These are phyloP conservation scores for Bothrops jararaca DNA, from an alignment of 2,113 vertebrate genomes.

Conservation along the genomic window DNA sequence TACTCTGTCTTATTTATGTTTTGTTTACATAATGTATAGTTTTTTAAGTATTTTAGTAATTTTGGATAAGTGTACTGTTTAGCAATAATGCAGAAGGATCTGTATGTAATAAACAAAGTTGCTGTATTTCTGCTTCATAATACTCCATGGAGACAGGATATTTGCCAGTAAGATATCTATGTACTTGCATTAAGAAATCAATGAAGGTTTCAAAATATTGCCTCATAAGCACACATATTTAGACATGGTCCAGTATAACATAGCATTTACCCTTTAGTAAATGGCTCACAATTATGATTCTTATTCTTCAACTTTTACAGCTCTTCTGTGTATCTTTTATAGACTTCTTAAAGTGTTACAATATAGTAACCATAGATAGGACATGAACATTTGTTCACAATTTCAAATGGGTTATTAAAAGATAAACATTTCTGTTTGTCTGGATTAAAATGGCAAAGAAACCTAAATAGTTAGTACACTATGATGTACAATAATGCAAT, in stretches of 20 bases:
- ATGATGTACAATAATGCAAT: neutral
- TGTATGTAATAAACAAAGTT: conserved; percentile 83
- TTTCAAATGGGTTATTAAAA: neutral
- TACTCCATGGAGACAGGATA: neutral
- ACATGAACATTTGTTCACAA: neutral
- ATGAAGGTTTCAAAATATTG: neutral
- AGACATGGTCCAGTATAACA: neutral
- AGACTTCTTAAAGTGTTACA: neutral
- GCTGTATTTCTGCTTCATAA: conserved; percentile 69
- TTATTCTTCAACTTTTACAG: neutral
- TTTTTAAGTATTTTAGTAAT: conserved; percentile 90
- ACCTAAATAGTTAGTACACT: neutral
- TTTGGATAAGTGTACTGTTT: conserved; percentile 88
- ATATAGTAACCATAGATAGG: neutral
- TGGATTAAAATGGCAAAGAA: neutral
- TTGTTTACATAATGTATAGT: conserved; percentile 90
- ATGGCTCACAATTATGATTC: neutral
- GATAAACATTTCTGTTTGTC: neutral
- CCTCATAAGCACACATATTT: neutral
- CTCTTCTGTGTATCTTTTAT: neutral
- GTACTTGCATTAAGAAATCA: neutral
- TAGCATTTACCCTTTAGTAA: neutral
- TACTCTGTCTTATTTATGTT: conserved; percentile 90
- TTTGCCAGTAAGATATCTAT: neutral
- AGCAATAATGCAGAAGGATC: conserved; percentile 80